These are phyloP conservation scores for Syngnathoides biaculeatus DNA, from an alignment of 2,113 vertebrate genomes.

Conservation along the genomic window DNA sequence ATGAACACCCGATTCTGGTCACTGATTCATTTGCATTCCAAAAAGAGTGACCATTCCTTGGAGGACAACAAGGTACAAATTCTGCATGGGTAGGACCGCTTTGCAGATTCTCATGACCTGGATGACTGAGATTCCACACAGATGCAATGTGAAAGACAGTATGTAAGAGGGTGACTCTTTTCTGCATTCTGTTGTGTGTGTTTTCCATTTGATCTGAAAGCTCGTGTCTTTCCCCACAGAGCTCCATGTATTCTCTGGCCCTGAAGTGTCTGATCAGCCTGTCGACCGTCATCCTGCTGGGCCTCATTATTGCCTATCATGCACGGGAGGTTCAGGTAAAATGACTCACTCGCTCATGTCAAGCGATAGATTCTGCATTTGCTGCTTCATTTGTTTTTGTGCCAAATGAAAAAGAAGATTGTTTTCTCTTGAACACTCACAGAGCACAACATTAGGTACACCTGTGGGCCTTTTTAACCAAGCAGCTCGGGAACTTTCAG, in stretches of 20 bases:
- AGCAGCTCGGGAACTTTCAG: too few relatives aligned
- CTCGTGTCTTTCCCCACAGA: conserved; percentile 65
- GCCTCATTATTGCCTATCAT: conserved; percentile 93
- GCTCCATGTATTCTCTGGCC: conserved; percentile 88
- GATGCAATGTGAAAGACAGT: background rate
- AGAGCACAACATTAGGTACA: background rate
- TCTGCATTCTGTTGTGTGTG: conserved; percentile 16
- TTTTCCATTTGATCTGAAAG: background rate
- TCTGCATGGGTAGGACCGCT: too few relatives aligned
- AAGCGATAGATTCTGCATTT: background rate
- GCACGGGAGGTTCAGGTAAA: conserved; percentile 94
- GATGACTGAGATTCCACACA: too few relatives aligned
- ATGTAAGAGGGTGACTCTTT: conserved; percentile 1
- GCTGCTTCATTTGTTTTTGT: background rate
- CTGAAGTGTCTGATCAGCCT: conserved; percentile 98
- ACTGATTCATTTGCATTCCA: too few relatives aligned
- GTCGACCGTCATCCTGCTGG: conserved; percentile 91
- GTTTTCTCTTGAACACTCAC: background rate
- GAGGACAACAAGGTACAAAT: too few relatives aligned
- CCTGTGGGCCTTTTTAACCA: background rate
- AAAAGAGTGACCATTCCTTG: too few relatives aligned
- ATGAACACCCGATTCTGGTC: too few relatives aligned
- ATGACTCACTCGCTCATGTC: background rate
- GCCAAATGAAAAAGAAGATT: background rate
- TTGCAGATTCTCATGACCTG: too few relatives aligned